Evolutionary conservation across 2,113 vertebrate species (phyloP), one percentile per base, ranked within the genome.

Genomic region (Myxocyprinus asiaticus): DNA sequence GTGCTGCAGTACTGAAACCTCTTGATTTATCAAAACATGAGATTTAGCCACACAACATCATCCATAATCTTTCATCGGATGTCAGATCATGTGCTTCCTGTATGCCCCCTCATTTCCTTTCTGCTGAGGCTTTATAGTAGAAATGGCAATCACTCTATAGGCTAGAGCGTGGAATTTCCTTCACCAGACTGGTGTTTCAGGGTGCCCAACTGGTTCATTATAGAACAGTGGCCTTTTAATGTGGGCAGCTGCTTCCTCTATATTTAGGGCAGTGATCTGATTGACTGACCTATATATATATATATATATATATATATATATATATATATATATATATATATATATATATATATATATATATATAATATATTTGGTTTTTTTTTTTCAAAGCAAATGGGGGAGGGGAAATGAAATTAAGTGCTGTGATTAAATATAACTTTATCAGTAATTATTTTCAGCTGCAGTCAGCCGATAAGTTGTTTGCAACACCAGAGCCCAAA

Each of bases 241-340:
- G 79, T 78, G 67, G 81, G 78, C 81, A 81, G 79, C 83, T 69
- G 69, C 82, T 86, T 84, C 74, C 77, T 84, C 68, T 68, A 80
- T 70, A 82, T 84, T 75, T 80, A 84, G 77, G 76, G 42, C 73
- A 86, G 68, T 58, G 81, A 66, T 81, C 81, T 69, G 72, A 81
- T 81, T 77, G 45, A 79, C 56, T 81, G 82, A 55, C 82, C 78
- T 64, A 11, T 66, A n/a, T n/a, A n/a, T n/a, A n/a, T n/a, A n/a
- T n/a, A n/a, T n/a, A n/a, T n/a, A n/a, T n/a, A n/a, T n/a, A n/a
- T n/a, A n/a, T n/a, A n/a, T n/a, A n/a, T n/a, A n/a, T n/a, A n/a
- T n/a, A n/a, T n/a, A n/a, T n/a, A n/a, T n/a, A n/a, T n/a, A n/a
- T n/a, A n/a, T n/a, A n/a, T n/a, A n/a, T n/a, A n/a, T n/a, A n/a